A percentile compares a stretch with the other conserved stretches of the same genome.
Conservation (phyloP, 2,888 invertebrate species). For the Junonia oenone region DNA sequence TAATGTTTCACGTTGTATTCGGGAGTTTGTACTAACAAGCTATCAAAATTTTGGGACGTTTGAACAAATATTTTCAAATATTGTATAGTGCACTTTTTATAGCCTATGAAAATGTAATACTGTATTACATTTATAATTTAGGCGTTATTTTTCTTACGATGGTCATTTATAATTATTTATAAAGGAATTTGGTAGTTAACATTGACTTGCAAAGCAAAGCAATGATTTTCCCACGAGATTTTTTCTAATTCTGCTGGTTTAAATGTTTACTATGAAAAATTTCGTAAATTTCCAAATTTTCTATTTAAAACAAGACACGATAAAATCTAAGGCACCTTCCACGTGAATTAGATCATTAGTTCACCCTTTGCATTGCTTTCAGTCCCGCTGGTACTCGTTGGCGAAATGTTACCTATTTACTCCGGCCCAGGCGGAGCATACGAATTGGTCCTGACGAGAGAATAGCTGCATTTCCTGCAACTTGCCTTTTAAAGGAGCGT, state of each 20-base stretch:
- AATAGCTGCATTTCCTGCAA: constrained; percentile 64
- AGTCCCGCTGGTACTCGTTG: constrained; percentile 31
- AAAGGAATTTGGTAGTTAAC: too few species aligned
- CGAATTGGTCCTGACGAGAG: constrained; percentile 50
- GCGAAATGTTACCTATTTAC: constrained; percentile 29
- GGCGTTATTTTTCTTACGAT: too few species aligned
- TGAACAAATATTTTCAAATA: neutral
- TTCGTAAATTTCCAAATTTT: too few species aligned
- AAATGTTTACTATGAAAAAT: too few species aligned
- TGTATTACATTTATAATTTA: too few species aligned
- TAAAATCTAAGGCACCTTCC: constrained; percentile 1
- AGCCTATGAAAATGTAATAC: too few species aligned
- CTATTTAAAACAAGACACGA: neutral
- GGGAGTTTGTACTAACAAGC: constrained; percentile 3
- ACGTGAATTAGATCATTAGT: constrained; percentile 18
- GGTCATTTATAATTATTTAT: too few species aligned
- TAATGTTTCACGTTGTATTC: constrained; percentile 5
- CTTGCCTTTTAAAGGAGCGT: constrained; percentile 40
- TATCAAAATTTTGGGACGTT: neutral
- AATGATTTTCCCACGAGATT: too few species aligned
- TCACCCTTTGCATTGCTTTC: constrained; percentile 44
- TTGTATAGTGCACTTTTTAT: neutral
- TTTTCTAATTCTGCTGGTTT: too few species aligned
- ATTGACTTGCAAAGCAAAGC: too few species aligned
- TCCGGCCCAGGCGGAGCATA: constrained; percentile 42